Evolutionary conservation across 1,140 invertebrate species (phyloP), one percentile per base, ranked within the genome.

Genomic region (Oreohelix idahoensis): DNA sequence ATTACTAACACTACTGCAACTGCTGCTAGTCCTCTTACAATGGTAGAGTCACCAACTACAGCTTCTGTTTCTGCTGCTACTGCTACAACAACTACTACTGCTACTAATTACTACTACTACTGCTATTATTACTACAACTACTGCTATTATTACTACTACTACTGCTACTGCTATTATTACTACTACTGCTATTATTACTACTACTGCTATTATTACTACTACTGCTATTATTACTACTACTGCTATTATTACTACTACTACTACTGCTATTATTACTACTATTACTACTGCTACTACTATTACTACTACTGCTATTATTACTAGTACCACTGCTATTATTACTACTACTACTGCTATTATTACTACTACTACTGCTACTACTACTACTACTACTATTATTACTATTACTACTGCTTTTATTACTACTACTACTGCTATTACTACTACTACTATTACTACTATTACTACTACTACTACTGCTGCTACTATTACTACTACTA

Each of bases 361-460:
- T 58, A 58, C 45, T 58, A 53, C 45, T 58, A 78, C 45, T 78
- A 53, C 45, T 78, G 36, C 45, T 78, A 78, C 45, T 58, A 78
- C 45, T 58, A 78, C 45, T 78, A 58, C 45, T 78, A 78, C 45
- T 53, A 78, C 29, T 58, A 78, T n/a, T 78, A 58, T n/a, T 78
- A 78, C 45, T 51, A 78, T 13, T 58, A 78, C 45, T 58, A 78
- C 35, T 78, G 26, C 35, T 78, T 20, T 15, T 53, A 78, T 15
- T 78, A 78, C 35, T 53, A 78, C 45, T 78, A 78, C 49, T 78
- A 78, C 49, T 78, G 53, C 76, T 78, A 58, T n/a, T 35, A 32
- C 11, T 35, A 66, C 2, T 8, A 66, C n/a, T 17, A 66, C 63
- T 32, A 66, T n/a, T 66, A 66, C 63, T 32, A 66, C 29, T 17